A percentile compares a stretch with the other conserved stretches of the same genome.
These are phyloP conservation scores for Choloepus didactylus DNA, from an alignment of 2,797 vertebrate genomes.

Conservation along the genomic window DNA sequence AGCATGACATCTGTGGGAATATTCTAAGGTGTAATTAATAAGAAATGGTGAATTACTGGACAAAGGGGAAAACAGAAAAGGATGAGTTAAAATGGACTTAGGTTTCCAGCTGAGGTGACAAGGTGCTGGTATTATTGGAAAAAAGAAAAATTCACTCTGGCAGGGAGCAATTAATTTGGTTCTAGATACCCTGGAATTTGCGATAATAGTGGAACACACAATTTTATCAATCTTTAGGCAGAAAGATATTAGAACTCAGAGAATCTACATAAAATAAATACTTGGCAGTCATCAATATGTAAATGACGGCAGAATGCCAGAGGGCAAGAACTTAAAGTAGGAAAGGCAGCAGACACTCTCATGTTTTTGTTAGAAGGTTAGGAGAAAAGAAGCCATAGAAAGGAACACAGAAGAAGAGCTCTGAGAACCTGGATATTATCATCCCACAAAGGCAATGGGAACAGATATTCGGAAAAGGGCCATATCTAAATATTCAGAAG, in stretches of 20 bases:
- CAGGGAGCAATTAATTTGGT: neutral
- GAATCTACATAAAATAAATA: neutral
- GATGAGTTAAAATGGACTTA: neutral
- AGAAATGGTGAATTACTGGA: neutral
- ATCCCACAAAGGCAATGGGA: neutral
- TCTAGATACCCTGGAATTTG: neutral
- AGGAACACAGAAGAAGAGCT: neutral
- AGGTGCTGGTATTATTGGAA: neutral
- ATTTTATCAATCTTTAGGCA: neutral
- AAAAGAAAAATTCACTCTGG: neutral
- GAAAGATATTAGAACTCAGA: neutral
- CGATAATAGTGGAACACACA: neutral
- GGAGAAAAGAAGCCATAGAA: neutral
- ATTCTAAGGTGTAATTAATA: neutral
- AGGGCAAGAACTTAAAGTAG: neutral
- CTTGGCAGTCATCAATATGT: neutral
- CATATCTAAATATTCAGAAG: neutral
- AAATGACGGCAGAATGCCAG: neutral
- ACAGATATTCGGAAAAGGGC: neutral
- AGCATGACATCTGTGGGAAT: neutral
- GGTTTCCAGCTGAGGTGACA: neutral
- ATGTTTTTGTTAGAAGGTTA: neutral
- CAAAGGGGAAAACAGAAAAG: neutral
- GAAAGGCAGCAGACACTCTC: neutral
- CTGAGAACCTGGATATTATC: neutral